Base-by-base conservation (phyloP, 2,888 invertebrate species). In the Parapristionchus giblindavisi region DNA sequence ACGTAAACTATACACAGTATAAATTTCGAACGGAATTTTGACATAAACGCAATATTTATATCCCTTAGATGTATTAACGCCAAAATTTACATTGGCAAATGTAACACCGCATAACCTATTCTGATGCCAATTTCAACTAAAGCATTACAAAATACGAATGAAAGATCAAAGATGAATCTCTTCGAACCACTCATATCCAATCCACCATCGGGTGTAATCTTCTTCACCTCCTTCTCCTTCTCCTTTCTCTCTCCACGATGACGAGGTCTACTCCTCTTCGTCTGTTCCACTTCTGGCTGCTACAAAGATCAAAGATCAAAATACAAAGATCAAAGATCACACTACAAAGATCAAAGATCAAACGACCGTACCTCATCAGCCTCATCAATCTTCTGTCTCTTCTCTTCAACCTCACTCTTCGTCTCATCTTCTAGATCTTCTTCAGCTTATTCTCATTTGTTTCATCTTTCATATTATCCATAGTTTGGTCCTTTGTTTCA, bases 381-480 rank as follows among this genome's bases (percentile, higher is more conserved):
- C 8, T 43, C 27, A 17, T 38, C 54, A 6, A n/a, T 24, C 63
- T 21, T 32, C 27, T 34, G 34, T 29, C 56, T 70, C 70, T 43
- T 43, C 48, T 56, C 24, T 40, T 54, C 70, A n/a, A 54, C 61
- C 36, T 61, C 36, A 8, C 34, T 36, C 56, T 54, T n/a, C 56
- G 8, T 24, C 27, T n/a, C n/a, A 17, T 17, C 27, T 24, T 24
- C 56, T 24, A 24, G n/a, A 27, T 17, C 17, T n/a, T 24, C 70
- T 17, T n/a, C 11, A 11, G 11, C 61, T 61, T 61, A 6, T 61
- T 24, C 48, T 77, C 76, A 66, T 80, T 77, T 52, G 76, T 76
- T 75, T 76, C 75, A 63, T 70, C 72, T 43, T 78, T 76, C 17
- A 77, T 76, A 34, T 68, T 75, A 2, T 72, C n/a, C 27, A 40